These are phyloP conservation scores for Cephus runcator DNA, from an alignment of 2,888 invertebrate genomes.

Conservation along the genomic window DNA sequence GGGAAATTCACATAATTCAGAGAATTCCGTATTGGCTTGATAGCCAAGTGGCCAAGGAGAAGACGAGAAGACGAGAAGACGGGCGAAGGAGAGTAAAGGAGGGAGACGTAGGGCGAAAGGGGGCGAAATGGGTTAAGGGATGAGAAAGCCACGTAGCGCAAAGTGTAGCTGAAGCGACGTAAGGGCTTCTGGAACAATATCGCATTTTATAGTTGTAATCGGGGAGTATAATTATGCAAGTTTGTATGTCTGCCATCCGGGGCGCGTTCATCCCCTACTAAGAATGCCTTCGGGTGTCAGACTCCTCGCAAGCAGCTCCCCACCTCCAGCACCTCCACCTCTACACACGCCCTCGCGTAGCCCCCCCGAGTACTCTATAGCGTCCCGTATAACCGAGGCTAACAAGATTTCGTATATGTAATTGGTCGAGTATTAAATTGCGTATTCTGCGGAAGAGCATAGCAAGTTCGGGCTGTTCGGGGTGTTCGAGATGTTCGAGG, in stretches of 20 bases:
- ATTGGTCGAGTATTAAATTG: slow-evolving; percentile 66
- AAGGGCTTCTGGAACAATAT: slow-evolving; percentile 49
- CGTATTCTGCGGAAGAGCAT: slow-evolving; percentile 54
- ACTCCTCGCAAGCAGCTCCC: slow-evolving; percentile 39
- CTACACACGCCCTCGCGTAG: slow-evolving; percentile 17
- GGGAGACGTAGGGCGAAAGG: no score
- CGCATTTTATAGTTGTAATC: slow-evolving; percentile 65
- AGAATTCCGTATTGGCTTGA: no score
- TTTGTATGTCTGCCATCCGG: slow-evolving; percentile 55
- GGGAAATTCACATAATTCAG: no score
- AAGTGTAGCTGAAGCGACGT: no score
- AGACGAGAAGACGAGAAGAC: no score
- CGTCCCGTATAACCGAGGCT: slow-evolving; percentile 62
- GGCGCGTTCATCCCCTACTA: slow-evolving; percentile 32
- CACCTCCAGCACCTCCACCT: slow-evolving; percentile 25
- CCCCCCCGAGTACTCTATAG: slow-evolving; percentile 27
- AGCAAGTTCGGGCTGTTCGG: background rate
- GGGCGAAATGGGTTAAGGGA: no score
- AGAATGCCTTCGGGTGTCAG: slow-evolving; percentile 60
- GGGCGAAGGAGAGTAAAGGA: no score
- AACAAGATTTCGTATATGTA: slow-evolving; percentile 66
- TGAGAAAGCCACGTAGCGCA: no score
- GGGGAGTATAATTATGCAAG: slow-evolving; percentile 63
- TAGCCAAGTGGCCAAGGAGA: no score
- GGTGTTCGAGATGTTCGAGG: background rate